Evolutionary conservation across 2,797 vertebrate species (phyloP).

Genomic region (Aulostomus chinensis): DNA sequence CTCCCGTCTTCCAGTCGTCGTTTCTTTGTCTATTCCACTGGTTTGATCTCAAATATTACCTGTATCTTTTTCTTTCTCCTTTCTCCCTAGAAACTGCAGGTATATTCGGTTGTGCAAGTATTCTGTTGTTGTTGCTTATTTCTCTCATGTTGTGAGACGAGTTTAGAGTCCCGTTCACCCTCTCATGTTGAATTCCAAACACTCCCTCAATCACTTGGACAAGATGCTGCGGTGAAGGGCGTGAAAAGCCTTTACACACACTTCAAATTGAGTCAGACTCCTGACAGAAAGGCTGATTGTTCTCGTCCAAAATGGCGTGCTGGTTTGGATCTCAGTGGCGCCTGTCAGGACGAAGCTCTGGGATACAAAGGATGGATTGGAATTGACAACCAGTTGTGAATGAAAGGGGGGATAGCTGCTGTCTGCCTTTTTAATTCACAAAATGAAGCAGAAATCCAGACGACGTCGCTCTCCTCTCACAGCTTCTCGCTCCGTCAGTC

Average conservation of each 20-base stretch:
- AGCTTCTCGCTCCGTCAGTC: slow-evolving; percentile 41
- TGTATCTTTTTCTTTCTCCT: slow-evolving; percentile 83
- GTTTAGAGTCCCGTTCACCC: slow-evolving; percentile 72
- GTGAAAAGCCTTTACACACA: slow-evolving; percentile 32
- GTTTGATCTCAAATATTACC: slow-evolving; percentile 77
- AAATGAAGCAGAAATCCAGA: slow-evolving; percentile 68
- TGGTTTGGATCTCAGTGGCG: slow-evolving; percentile 22
- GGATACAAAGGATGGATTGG: slow-evolving; percentile 61
- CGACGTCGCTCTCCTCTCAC: slow-evolving; percentile 63
- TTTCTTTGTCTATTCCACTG: slow-evolving; percentile 66
- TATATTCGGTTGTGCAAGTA: slow-evolving; percentile 84
- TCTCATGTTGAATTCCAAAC: slow-evolving; percentile 72
- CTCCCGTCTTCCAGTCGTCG: slow-evolving; percentile 48
- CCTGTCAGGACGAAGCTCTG: slow-evolving; percentile 37
- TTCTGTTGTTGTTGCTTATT: slow-evolving; percentile 54
- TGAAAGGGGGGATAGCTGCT: slow-evolving; percentile 54
- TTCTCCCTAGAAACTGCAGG: slow-evolving; percentile 84
- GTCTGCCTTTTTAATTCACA: slow-evolving; percentile 68
- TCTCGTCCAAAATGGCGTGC: slow-evolving; percentile 28
- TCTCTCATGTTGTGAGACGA: slow-evolving; percentile 67
- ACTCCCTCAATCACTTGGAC: slow-evolving; percentile 51
- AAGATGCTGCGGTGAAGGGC: slow-evolving; percentile 38
- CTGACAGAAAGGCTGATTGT: slow-evolving; percentile 32
- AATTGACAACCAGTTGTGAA: slow-evolving; percentile 64
- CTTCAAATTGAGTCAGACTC: slow-evolving; percentile 29